phyloP scores from a whole-genome alignment of 1,140 invertebrate genomes.

The Euura saliciscinereae region DNA sequence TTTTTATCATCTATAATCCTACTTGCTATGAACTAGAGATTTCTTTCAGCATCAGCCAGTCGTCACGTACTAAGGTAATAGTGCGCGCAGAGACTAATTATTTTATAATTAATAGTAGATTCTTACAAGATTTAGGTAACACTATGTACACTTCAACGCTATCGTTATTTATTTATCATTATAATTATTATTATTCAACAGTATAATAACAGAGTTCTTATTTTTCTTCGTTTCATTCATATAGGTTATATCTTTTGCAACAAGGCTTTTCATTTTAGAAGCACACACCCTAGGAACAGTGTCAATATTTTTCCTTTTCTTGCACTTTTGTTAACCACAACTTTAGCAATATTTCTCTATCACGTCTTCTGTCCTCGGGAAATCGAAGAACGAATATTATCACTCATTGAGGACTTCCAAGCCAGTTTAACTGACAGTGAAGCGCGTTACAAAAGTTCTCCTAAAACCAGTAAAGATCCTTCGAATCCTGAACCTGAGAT shows the following conservation, averaged over 20 bases:
- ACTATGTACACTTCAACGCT: slow-evolving; percentile 44
- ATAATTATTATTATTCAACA: slow-evolving; percentile 15
- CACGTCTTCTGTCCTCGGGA: neutral
- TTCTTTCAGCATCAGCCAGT: slow-evolving; percentile 31
- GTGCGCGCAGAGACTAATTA: slow-evolving; percentile 13
- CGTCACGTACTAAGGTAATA: slow-evolving; percentile 31
- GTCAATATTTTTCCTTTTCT: no score
- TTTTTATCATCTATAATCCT: slow-evolving; percentile 19
- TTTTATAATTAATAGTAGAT: slow-evolving; percentile 36
- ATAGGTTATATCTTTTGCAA: no score
- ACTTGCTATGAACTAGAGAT: slow-evolving; percentile 40
- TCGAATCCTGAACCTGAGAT: slow-evolving; percentile 49
- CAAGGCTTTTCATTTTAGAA: neutral
- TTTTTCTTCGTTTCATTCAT: slow-evolving; percentile 12
- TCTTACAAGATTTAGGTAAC: slow-evolving; percentile 51
- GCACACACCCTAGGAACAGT: neutral
- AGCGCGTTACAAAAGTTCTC: slow-evolving; percentile 21
- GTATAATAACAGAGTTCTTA: slow-evolving; percentile 31
- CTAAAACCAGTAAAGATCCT: slow-evolving; percentile 51
- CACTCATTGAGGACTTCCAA: no score
- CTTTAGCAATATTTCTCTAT: neutral
- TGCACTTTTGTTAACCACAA: no score
- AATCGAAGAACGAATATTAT: no score
- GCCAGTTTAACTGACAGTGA: no score
- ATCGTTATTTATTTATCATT: neutral